These are phyloP conservation scores for Amblyraja radiata DNA, from an alignment of 2,797 vertebrate genomes.

Conservation along the genomic window DNA sequence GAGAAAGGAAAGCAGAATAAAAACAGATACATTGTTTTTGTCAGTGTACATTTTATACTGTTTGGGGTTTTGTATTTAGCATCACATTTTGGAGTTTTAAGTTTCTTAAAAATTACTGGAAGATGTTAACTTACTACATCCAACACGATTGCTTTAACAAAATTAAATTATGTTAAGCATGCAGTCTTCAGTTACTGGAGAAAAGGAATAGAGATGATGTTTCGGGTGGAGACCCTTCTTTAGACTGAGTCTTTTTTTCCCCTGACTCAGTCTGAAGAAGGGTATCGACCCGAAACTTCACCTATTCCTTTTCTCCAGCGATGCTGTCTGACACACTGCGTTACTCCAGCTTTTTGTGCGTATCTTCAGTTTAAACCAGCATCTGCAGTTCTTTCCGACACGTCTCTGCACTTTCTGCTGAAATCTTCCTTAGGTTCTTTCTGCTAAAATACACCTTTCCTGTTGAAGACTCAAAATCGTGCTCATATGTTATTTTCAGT, in stretches of 20 bases:
- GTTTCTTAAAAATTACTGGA: neutral
- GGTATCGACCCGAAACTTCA: no score
- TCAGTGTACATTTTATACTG: neutral
- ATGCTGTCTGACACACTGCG: no score
- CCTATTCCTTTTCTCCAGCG: no score
- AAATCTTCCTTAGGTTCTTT: neutral
- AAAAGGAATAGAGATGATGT: no score
- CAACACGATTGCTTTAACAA: neutral
- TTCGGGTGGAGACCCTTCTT: no score
- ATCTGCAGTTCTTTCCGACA: no score
- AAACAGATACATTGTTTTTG: neutral
- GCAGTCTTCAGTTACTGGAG: no score
- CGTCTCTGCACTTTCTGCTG: neutral
- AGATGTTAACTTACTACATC: neutral
- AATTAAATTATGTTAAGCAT: neutral
- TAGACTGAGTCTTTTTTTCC: no score
- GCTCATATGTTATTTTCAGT: slow-evolving; percentile 14
- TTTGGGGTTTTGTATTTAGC: neutral
- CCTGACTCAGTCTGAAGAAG: no score
- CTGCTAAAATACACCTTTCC: neutral
- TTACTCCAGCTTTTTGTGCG: no score
- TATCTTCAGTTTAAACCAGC: no score
- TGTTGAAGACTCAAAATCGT: neutral
- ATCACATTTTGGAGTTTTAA: neutral
- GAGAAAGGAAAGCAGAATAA: neutral